These are phyloP conservation scores for Drosophila oshimai DNA, from an alignment of 1,140 invertebrate species.

Conservation along the genomic window DNA sequence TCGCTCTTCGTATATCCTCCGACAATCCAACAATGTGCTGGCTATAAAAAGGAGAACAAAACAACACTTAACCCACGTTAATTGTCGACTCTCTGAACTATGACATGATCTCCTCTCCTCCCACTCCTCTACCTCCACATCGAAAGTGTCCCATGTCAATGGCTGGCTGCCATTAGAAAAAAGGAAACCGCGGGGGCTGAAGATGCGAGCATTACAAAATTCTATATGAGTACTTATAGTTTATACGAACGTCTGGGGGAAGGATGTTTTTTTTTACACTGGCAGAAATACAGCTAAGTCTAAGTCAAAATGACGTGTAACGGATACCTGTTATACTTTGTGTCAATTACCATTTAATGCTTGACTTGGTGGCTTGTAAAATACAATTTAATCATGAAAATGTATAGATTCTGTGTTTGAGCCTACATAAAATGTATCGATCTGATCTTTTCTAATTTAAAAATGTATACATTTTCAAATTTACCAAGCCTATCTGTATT, in stretches of 20 bases:
- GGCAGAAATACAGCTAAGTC: background rate
- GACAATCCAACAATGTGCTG: constrained; percentile 37
- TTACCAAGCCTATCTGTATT: too few relatives aligned
- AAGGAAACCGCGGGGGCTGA: constrained; percentile 15
- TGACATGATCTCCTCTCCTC: constrained; percentile 29
- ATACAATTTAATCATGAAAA: too few relatives aligned
- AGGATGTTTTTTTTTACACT: constrained; percentile 4
- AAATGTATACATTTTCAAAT: too few relatives aligned
- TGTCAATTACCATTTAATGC: too few relatives aligned
- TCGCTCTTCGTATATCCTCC: background rate
- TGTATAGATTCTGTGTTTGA: too few relatives aligned
- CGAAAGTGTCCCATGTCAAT: constrained; percentile 37
- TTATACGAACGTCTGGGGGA: background rate
- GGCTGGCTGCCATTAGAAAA: constrained; percentile 32
- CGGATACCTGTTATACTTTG: background rate
- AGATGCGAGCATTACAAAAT: constrained; percentile 23
- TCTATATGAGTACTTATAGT: constrained; percentile 44
- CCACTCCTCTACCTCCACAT: constrained; percentile 3
- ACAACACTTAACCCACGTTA: constrained; percentile 73
- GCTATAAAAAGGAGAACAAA: constrained; percentile 8
- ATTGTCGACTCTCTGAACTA: constrained; percentile 70
- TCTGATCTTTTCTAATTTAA: too few relatives aligned
- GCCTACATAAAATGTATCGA: too few relatives aligned
- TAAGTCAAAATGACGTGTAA: background rate
- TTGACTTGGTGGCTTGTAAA: background rate